Conservation (phyloP, 2,797 vertebrate genomes). For the Limnodromus scolopaceus region DNA sequence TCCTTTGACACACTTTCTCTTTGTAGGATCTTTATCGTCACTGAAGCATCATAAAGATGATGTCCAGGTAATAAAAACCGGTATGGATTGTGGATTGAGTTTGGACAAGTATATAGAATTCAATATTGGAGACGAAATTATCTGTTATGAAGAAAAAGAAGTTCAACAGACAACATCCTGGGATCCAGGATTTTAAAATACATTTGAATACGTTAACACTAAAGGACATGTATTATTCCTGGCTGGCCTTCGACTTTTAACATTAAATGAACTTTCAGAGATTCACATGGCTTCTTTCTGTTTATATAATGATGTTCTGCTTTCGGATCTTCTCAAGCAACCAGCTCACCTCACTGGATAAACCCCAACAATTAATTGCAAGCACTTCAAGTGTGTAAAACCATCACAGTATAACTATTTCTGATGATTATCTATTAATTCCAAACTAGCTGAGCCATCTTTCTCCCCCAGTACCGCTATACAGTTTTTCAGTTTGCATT, state of each 20-base stretch:
- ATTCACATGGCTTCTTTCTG: neutral
- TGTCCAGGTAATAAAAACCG: conserved; percentile 81
- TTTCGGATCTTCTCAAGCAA: neutral
- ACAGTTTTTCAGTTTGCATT: too few relatives aligned
- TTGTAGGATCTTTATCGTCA: conserved; percentile 83
- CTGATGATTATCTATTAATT: neutral
- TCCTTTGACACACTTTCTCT: neutral
- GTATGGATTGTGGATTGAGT: conserved; percentile 93
- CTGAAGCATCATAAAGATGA: conserved; percentile 93
- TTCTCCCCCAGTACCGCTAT: neutral
- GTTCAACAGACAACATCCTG: conserved; percentile 84
- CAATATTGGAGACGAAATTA: conserved; percentile 83
- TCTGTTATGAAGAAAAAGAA: conserved; percentile 86
- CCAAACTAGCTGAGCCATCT: neutral
- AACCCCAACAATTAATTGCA: neutral
- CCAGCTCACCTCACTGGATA: neutral
- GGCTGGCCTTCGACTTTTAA: neutral
- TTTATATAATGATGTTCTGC: neutral
- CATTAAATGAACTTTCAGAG: conserved; percentile 1
- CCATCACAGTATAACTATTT: fast-evolving
- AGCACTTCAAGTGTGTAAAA: neutral
- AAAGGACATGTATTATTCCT: neutral
- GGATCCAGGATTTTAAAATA: conserved; percentile 91
- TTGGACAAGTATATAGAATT: conserved; percentile 81
- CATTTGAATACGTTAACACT: neutral